Conservation (phyloP, 92 coral and sea anemone species). For the Epizoanthus scotinus region DNA sequence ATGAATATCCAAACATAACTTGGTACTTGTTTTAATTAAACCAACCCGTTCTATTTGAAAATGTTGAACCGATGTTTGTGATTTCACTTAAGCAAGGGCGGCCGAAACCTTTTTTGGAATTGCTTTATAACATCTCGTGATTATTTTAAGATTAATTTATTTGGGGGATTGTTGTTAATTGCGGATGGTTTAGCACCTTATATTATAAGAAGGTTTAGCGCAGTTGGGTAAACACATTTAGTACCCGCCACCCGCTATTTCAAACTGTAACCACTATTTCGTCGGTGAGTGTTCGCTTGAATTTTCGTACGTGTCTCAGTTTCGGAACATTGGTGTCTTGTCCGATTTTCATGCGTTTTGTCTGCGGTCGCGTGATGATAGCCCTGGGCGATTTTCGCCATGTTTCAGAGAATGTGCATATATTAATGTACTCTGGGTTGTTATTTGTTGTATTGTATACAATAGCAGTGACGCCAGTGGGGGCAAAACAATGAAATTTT, state of each 20-base stretch:
- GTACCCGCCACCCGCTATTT: conserved; percentile 35
- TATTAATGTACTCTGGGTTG: conserved; percentile 66
- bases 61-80: conserved; percentile 24
- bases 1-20: conserved; percentile 27
- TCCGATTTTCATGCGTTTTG: conserved; percentile 17
- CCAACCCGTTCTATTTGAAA: conserved; percentile 7
- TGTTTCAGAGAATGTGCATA: conserved; percentile 62
- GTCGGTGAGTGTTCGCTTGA: not conserved
- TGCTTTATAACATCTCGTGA: conserved; percentile 39
- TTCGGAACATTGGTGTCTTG: not conserved
- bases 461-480: conserved; percentile 87
- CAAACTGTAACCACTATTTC: conserved; percentile 31
- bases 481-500: conserved; percentile 79
- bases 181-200: conserved; percentile 35
- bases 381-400: conserved; percentile 44
- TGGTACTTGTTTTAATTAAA: conserved; percentile 38
- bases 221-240: conserved; percentile 27
- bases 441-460: conserved; percentile 62
- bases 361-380: conserved; percentile 32
- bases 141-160: conserved; percentile 36
- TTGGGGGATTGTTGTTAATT: conserved; percentile 38
- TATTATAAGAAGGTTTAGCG: conserved; percentile 31
- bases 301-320: not conserved
- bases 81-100: conserved; percentile 13
- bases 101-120: conserved; percentile 11